phyloP scores from a whole-genome alignment of 2,797 vertebrate genomes.

The Cheirogaleus major region DNA sequence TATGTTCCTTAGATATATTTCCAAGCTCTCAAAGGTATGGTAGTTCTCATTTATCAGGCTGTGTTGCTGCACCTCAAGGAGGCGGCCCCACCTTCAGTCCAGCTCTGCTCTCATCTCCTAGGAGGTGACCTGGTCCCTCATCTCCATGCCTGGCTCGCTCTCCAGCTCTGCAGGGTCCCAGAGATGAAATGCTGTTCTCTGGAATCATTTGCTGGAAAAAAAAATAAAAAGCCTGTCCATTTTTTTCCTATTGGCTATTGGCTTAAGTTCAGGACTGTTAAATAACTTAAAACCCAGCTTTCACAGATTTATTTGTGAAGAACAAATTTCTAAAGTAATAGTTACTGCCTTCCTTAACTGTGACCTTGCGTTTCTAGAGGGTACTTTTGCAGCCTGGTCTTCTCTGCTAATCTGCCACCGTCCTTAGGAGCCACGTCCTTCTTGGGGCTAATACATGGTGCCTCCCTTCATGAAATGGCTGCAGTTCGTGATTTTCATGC shows the following conservation, averaged over 20 bases:
- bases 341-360: not conserved
- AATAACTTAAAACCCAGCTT: not conserved
- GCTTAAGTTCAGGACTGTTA: not conserved
- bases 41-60: not conserved
- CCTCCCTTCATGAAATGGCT: not conserved
- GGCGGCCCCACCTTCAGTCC: not conserved
- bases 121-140: not conserved
- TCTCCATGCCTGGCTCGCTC: not conserved
- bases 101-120: not conserved
- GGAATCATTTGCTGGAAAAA: not conserved
- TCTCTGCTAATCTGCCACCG: not conserved
- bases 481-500: not conserved
- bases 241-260: not conserved
- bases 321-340: not conserved
- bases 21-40: not conserved
- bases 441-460: fast-evolving
- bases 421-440: not conserved
- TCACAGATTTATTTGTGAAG: not conserved
- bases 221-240: not conserved
- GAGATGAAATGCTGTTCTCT: not conserved
- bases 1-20: not conserved
- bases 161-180: not conserved
- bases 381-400: not conserved
- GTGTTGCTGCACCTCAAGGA: not conserved
- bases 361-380: not conserved